A percentile compares a stretch with the other conserved stretches of the same genome.
Conservation (phyloP, 2,113 vertebrate genomes). For the Aspiorhynchus laticeps region DNA sequence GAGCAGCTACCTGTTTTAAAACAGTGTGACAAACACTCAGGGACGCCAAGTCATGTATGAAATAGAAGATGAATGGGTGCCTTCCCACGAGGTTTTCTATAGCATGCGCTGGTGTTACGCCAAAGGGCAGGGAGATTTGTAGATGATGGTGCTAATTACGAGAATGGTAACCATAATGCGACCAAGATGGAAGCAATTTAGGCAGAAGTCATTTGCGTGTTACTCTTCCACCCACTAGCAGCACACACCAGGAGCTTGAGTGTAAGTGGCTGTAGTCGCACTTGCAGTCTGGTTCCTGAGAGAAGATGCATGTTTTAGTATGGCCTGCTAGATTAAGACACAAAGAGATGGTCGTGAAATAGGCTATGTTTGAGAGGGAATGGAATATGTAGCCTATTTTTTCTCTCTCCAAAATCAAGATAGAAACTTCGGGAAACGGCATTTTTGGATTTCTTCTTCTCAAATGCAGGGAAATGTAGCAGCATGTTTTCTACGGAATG, state of each 20-base stretch:
- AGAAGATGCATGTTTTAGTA: slow-evolving; percentile 1
- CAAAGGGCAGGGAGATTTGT: slow-evolving; percentile 86
- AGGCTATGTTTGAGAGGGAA: neutral
- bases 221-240: slow-evolving; percentile 83
- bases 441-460: slow-evolving; percentile 48
- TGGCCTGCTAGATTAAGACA: neutral
- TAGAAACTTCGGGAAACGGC: slow-evolving; percentile 47
- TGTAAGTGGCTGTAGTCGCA: slow-evolving; percentile 64
- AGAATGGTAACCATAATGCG: slow-evolving; percentile 84
- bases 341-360: neutral
- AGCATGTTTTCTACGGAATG: slow-evolving; percentile 41
- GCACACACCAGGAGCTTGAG: slow-evolving; percentile 66
- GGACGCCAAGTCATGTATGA: slow-evolving; percentile 68
- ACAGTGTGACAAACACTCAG: slow-evolving; percentile 61
- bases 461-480: slow-evolving; percentile 51
- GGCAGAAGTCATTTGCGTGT: slow-evolving; percentile 84
- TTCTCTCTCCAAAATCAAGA: neutral
- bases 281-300: slow-evolving; percentile 27
- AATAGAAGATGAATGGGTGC: slow-evolving; percentile 70
- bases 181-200: slow-evolving; percentile 91
- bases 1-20: slow-evolving; percentile 60
- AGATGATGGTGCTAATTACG: slow-evolving; percentile 90
- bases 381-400: neutral
- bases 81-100: slow-evolving; percentile 71
- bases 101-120: slow-evolving; percentile 77